Conservation (phyloP, 2,797 vertebrate genomes). For the Coracias cyanogaster region DNA sequence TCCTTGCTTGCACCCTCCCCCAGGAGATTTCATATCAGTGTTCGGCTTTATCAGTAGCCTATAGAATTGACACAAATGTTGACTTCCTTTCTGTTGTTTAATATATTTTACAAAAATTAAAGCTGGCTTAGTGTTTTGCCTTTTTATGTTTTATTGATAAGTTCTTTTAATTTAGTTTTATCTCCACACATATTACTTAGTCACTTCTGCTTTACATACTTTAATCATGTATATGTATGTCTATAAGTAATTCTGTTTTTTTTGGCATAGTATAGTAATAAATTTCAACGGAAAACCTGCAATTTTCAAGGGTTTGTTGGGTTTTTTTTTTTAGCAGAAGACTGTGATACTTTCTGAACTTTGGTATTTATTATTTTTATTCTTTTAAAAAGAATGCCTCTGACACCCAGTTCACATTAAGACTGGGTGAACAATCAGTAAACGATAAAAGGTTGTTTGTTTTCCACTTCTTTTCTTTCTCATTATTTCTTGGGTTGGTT, state of each 20-base stretch:
- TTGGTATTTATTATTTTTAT: neutral
- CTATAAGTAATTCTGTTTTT: neutral
- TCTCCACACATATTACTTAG: neutral
- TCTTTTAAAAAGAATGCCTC: neutral
- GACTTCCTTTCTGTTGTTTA: neutral
- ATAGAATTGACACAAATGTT: neutral
- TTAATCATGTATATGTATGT: neutral
- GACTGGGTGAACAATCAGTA: neutral
- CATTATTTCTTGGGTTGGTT: neutral
- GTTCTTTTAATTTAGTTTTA: neutral
- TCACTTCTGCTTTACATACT: neutral
- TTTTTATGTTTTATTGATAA: neutral
- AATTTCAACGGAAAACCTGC: neutral
- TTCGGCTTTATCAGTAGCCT: neutral
- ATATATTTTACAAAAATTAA: neutral
- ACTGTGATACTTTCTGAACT: neutral
- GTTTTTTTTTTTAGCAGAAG: neutral
- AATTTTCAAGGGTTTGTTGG: neutral
- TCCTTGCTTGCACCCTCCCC: neutral
- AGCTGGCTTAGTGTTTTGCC: neutral
- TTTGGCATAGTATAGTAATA: neutral
- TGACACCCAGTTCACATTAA: neutral
- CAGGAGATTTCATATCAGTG: neutral
- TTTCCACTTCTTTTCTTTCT: slow-evolving; percentile 5
- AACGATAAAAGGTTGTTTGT: neutral